Evolutionary conservation across 2,113 vertebrate genomes (phyloP).

Genomic region (Colinus virginianus): DNA sequence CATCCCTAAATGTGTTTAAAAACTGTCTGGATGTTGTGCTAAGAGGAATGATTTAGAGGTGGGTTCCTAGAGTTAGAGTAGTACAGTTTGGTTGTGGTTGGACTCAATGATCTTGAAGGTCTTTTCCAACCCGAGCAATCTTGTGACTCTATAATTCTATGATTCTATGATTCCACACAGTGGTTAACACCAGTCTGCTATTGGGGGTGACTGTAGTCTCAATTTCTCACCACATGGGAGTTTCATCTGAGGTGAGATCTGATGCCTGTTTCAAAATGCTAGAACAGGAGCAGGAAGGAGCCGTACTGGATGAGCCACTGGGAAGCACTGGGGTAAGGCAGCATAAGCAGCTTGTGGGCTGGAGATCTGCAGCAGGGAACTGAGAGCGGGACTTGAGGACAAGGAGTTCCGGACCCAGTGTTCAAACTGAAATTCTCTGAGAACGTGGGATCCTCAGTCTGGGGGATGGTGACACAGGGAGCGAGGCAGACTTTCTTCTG

Average conservation of each 20-base stretch:
- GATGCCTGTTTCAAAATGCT: not conserved
- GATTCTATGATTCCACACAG: no score
- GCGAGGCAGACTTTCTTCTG: not conserved
- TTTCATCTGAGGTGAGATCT: not conserved
- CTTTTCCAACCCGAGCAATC: no score
- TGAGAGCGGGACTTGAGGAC: not conserved
- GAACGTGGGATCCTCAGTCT: not conserved
- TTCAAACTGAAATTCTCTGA: not conserved
- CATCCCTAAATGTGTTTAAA: no score
- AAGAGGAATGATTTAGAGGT: no score
- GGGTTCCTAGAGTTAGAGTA: no score
- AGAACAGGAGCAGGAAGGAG: not conserved
- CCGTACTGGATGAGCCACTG: not conserved
- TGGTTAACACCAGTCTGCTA: not conserved
- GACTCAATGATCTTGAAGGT: no score
- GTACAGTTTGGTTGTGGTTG: no score
- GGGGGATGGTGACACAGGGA: not conserved
- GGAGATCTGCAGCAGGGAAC: not conserved
- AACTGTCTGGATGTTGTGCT: no score
- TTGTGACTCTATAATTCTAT: no score
- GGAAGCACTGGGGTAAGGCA: not conserved
- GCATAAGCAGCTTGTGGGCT: not conserved
- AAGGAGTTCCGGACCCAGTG: not conserved
- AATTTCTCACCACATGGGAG: not conserved
- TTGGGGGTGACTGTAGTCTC: not conserved